A percentile compares a stretch with the other conserved stretches of the same genome.
Evolutionary conservation across 2,888 invertebrate genomes (phyloP).

Genomic region (Scelioninae gen. 2): DNA sequence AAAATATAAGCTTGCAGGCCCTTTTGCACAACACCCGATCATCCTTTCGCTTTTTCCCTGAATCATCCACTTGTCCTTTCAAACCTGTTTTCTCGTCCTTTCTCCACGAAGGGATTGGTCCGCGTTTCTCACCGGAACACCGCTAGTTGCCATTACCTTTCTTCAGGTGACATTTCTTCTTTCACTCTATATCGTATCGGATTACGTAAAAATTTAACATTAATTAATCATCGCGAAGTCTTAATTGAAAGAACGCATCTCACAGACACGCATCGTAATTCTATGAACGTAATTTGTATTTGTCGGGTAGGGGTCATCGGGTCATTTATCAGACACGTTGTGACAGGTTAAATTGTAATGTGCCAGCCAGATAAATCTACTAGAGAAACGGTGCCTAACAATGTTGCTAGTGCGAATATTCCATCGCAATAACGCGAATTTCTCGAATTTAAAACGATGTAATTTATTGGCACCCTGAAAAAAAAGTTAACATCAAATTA

Average conservation of each 20-base stretch:
- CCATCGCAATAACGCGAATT: no score
- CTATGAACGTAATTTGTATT: conserved; percentile 4
- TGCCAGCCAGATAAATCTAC: not conserved
- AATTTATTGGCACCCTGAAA: no score
- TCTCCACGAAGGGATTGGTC: conserved; percentile 20
- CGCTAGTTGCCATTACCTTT: conserved; percentile 15
- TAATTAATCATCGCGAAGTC: conserved; percentile 23
- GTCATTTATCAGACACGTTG: conserved; percentile 6
- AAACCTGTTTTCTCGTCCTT: conserved; percentile 33
- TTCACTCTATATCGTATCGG: conserved; percentile 1
- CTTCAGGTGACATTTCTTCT: not conserved
- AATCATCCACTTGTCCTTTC: conserved; percentile 34
- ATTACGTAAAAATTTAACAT: conserved; percentile 19
- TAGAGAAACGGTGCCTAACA: no score
- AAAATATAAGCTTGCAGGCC: conserved; percentile 28
- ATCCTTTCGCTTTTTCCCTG: conserved; percentile 40
- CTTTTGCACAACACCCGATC: conserved; percentile 38
- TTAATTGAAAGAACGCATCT: conserved; percentile 16
- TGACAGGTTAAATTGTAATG: conserved; percentile 21
- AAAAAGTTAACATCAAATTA: no score
- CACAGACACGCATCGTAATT: conserved; percentile 10
- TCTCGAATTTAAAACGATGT: not conserved
- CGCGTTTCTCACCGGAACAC: not conserved
- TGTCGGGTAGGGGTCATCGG: conserved; percentile 7
- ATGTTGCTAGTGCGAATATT: no score